A percentile compares a stretch with the other conserved stretches of the same genome.
These are phyloP conservation scores for Henricia sp. DNA, from an alignment of 53 echinoderm and acorn worm species.

Conservation along the genomic window DNA sequence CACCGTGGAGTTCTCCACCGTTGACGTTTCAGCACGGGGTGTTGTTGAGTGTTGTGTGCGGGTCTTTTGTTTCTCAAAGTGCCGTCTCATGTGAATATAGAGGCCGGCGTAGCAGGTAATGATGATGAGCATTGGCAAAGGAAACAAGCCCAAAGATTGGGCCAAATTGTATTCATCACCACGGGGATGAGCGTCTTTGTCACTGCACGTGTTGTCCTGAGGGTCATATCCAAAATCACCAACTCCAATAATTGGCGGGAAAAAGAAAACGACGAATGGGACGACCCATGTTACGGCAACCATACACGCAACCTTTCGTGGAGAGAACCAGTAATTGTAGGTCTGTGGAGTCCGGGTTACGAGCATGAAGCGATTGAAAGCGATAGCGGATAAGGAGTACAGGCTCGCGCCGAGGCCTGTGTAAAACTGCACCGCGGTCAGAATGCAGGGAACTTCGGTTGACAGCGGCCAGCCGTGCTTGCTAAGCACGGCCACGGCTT, in stretches of 20 bases:
- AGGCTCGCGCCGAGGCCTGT: constrained; percentile 45
- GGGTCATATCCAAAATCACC: constrained; percentile 44
- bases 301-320: constrained; percentile 10
- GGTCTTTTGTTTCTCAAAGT: constrained; percentile 2
- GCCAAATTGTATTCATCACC: constrained; percentile 18
- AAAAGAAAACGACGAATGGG: constrained; percentile 26
- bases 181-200: constrained; percentile 6
- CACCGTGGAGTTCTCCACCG: not conserved
- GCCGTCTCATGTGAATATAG: constrained; percentile 34
- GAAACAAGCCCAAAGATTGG: constrained; percentile 19
- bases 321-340: constrained; percentile 18
- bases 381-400: constrained; percentile 41
- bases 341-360: constrained; percentile 17
- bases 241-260: constrained; percentile 9
- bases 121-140: constrained; percentile 12
- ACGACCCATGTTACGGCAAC: constrained; percentile 26
- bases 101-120: constrained; percentile 24
- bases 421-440: constrained; percentile 31
- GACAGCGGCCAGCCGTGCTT: constrained; percentile 23
- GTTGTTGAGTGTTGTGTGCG: not conserved
- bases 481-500: constrained; percentile 16
- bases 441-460: constrained; percentile 26
- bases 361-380: constrained; percentile 40
- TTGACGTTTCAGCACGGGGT: not conserved
- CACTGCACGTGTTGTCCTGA: constrained; percentile 10